Base-by-base conservation (phyloP, 2,113 vertebrate species). In the Scartelaos histophorus region DNA sequence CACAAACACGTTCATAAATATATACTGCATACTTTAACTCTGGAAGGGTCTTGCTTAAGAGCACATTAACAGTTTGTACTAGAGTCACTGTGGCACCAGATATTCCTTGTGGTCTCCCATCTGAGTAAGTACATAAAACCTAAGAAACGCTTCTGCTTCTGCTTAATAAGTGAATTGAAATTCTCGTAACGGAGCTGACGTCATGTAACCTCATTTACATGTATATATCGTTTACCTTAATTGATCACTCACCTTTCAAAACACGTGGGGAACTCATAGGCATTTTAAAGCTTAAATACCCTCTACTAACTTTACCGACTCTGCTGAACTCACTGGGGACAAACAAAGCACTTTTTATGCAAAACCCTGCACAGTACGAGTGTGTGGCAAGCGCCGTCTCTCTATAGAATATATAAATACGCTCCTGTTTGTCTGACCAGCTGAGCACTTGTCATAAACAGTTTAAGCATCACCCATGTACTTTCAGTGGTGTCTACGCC, bases 271-370 rank as follows among this genome's bases (percentile, higher is more conserved):
- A 79, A 85, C 78, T 46, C 38, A 75, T 82, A 70, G 11, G 16
- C 53, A 35, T 73, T n/a, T 7, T 49, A 53, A 76, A 81, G 54
- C 35, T 53, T 79, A 85, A 85, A 85, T 86, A 68, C 46, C 74
- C 38, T 29, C 4, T 29, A 29, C 29, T 29, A 1, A 51, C 80
- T 77, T 83, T 53, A 84, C 78, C 68, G 66, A 80, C 58, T 80
- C 71, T 62, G 74, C 72, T 71, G 49, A 38, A 58, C 54, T 76
- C 53, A 65, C 4, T 7, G 74, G 68, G 76, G 81, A 68, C 71
- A 45, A 82, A 77, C 70, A 29, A 74, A 75, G 74, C 66, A 56
- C 82, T 53, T 75, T 43, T 62, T 38, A 70, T 77, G 43, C 70
- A 83, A 81, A 86, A 77, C 78, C 64, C 29, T 38, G 45, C 53